Percentiles rank a stretch among this genome's conserved stretches.
Conservation (phyloP, 1,140 invertebrate genomes). For the Euwallacea fornicatus region DNA sequence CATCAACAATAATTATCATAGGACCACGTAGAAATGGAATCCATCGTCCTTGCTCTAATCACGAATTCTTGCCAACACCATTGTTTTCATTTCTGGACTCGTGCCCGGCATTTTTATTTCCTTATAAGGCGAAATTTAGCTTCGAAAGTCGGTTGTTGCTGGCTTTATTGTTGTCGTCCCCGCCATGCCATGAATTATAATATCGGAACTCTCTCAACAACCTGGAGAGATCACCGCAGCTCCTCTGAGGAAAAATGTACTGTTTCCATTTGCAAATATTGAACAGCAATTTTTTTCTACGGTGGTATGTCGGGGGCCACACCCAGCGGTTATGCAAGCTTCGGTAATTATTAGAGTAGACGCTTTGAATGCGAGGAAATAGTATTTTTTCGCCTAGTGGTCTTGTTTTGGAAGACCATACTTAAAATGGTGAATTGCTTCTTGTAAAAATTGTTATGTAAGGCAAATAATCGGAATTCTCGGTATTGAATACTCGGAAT, state of each 20-base stretch:
- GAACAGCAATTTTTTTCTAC: neutral
- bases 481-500: too few relatives aligned
- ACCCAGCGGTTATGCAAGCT: neutral
- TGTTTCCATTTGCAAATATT: neutral
- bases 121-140: slow-evolving; percentile 7
- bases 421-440: too few relatives aligned
- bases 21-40: neutral
- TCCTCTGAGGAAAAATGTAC: neutral
- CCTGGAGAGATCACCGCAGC: too few relatives aligned
- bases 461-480: too few relatives aligned
- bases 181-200: too few relatives aligned
- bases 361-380: neutral
- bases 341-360: slow-evolving; percentile 1
- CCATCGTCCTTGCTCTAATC: slow-evolving; percentile 20
- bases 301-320: neutral
- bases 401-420: too few relatives aligned
- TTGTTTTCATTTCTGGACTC: slow-evolving; percentile 27
- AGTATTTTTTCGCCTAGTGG: slow-evolving; percentile 3
- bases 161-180: neutral
- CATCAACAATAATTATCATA: neutral
- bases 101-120: slow-evolving; percentile 19
- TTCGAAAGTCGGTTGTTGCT: neutral
- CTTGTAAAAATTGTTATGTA: too few relatives aligned
- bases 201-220: too few relatives aligned
- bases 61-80: slow-evolving; percentile 19